Base-by-base conservation (phyloP, 1,140 invertebrate species). In the Calliphora vicina region DNA sequence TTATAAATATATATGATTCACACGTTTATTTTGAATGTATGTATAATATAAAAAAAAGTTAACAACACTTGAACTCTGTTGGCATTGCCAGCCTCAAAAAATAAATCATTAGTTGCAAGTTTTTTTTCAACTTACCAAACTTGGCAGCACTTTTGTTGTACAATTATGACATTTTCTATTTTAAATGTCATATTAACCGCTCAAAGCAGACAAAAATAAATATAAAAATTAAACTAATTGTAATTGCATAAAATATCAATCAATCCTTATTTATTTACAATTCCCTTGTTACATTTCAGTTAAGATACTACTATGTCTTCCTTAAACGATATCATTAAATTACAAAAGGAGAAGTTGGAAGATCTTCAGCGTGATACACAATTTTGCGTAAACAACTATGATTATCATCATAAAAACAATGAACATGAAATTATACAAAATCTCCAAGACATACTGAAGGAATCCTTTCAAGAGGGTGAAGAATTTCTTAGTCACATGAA, bases 371-470 rank as follows among this genome's bases (percentile, higher is more conserved):
- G 80, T 29, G 81, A 84, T 81, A 78, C 78, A 10, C 26, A 67
- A 12, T 84, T 80, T 81, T 82, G 81, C 17, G 13, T 82, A 6
- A 82, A 84, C 78, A 83, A 82, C n/a, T 84, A 84, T 23, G 84
- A 82, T 81, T 84, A 82, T 43, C 78, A 84, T 61, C 84, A 84
- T 42, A 82, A 84, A 84, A 84, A 84, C 27, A 82, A 84, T 67
- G 84, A 84, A 81, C 25, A 35, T n/a, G 76, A 84, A 27, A 81
- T 84, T 27, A 15, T 82, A 12, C 45, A 82, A 67, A 72, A 72
- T n/a, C n/a, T 71, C 6, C 25, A 20, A 10, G 20, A 27, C 12
- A 82, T 74, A 57, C 29, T 82, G 1, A 25, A 57, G 1, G 67
- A 74, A 6, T 23, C 35, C 12, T 1, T 67, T 1, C 2, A 2